Conservation (phyloP, 1,140 invertebrate genomes). For the Conus betulinus region DNA sequence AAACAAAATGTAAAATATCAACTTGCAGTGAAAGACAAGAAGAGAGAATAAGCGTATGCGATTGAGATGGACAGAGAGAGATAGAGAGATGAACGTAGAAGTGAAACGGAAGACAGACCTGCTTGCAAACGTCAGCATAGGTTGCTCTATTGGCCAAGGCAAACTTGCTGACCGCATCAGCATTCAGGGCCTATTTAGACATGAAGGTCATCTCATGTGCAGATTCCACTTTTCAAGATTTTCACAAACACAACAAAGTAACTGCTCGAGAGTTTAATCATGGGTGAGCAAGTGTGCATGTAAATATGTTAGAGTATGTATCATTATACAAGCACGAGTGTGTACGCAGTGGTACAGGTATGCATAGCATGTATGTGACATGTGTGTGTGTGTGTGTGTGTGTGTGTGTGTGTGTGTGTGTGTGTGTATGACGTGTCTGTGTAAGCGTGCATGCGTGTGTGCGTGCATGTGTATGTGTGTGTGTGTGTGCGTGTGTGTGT, state of each 20-base stretch:
- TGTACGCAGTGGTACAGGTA: neutral
- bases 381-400: too few relatives aligned
- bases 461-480: too few relatives aligned
- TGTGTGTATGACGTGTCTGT: too few relatives aligned
- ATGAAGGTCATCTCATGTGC: neutral
- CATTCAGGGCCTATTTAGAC: constrained; percentile 48
- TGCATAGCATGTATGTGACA: neutral
- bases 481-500: too few relatives aligned
- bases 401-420: too few relatives aligned
- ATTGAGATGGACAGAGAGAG: neutral
- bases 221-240: too few relatives aligned
- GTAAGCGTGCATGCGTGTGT: too few relatives aligned
- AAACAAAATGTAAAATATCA: too few relatives aligned
- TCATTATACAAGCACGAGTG: too few relatives aligned
- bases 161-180: constrained; percentile 57
- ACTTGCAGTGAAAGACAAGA: neutral
- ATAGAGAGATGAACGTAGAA: neutral
- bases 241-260: too few relatives aligned
- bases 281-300: neutral
- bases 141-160: constrained; percentile 52
- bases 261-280: neutral
- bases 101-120: constrained; percentile 9
- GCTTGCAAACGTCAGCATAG: constrained; percentile 52
- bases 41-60: neutral
- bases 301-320: too few relatives aligned